Evolutionary conservation across 2,888 invertebrate species (phyloP), one percentile per base, ranked within the genome.

Genomic region (Caenorhabditis sp.): DNA sequence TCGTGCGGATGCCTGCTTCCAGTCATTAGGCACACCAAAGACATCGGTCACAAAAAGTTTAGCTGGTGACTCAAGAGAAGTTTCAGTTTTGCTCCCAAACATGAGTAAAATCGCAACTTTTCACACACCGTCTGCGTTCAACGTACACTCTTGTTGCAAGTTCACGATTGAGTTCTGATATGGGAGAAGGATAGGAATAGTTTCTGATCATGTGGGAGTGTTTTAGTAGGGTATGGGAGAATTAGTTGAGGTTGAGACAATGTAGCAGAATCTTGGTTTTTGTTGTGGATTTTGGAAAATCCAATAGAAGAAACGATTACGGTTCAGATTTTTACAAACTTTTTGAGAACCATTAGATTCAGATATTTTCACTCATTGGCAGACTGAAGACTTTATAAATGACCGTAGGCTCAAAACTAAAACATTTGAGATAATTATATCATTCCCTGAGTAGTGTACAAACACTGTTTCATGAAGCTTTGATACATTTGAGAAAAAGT

Each of bases 21-120:
- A 49, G 22, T 66, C 66, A 66, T 28, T 66, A n/a, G 26, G 54
- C 61, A 38, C 35, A 22, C 12, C 8, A 47, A n/a, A 47, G 49
- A 61, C 61, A 61, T 61, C 61, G 14, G 22, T 61, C 41, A 38
- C 61, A 61, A 31, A 59, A 59, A 7, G 10, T 61, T 38, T 22
- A 35, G 12, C 19, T 24, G 3, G 19, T 61, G 61, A 61, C 22
- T 61, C 61, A 61, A 41, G 49, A n/a, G 16, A 47, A 49, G 49
- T 49, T 49, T 49, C 49, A 54, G 54, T 54, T 14, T 54, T 14
- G 24, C 38, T 4, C 22, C 22, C 7, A 35, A 16, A 35, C 19
- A 35, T 6, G 31, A 31, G 4, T 35, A 35, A 19, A 2, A 6
- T 38, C n/a, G n/a, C n/a, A n/a, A n/a, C n/a, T n/a, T n/a, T n/a